Evolutionary conservation across 1,140 invertebrate species (phyloP).

Genomic region (Eurosta solidaginis): DNA sequence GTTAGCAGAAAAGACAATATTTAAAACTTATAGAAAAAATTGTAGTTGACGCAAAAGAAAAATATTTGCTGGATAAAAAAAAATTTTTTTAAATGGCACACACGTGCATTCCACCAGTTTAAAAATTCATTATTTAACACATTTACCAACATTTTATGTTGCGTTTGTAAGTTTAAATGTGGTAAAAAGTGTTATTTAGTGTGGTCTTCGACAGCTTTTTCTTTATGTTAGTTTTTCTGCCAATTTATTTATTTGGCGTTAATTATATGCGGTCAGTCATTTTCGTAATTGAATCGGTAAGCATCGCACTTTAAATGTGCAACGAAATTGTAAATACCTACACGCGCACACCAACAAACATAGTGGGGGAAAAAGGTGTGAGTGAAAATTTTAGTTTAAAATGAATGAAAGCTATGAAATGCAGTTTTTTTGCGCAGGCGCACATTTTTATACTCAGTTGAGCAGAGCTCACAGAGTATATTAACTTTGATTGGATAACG

Average conservation of each 20-base stretch:
- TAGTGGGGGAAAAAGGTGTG: not conserved
- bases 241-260: not conserved
- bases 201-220: no score
- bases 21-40: not conserved
- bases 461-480: no score
- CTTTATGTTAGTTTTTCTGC: not conserved
- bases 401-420: no score
- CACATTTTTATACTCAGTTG: no score
- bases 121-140: not conserved
- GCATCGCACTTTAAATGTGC: not conserved
- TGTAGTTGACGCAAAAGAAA: not conserved
- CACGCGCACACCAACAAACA: not conserved
- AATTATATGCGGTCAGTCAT: not conserved
- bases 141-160: not conserved
- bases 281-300: slow-evolving; percentile 7
- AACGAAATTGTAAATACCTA: not conserved
- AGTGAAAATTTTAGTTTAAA: not conserved
- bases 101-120: not conserved
- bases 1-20: not conserved
- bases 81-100: no score
- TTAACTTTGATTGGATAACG: no score
- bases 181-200: not conserved
- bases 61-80: slow-evolving; percentile 1
- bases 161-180: not conserved
- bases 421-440: no score